Conservation (phyloP, 2,888 invertebrate species). For the Orthosia cruda region DNA sequence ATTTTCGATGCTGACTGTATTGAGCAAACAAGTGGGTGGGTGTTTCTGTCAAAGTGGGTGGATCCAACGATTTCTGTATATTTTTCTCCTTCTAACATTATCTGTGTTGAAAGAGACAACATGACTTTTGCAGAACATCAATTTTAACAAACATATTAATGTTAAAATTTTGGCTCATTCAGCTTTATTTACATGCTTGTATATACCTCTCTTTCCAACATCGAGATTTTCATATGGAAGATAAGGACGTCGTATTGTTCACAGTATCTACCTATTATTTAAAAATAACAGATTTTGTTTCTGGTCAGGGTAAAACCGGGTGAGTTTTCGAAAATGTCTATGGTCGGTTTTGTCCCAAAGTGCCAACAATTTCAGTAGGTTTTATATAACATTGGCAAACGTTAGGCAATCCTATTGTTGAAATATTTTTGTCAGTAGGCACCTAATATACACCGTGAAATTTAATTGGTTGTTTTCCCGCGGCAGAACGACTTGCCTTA, state of each 20-base stretch:
- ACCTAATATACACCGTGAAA: neutral
- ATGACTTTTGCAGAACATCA: neutral
- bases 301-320: slow-evolving; percentile 5
- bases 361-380: neutral
- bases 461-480: no score
- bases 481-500: no score
- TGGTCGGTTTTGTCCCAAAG: slow-evolving; percentile 41
- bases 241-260: neutral
- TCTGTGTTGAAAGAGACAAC: slow-evolving; percentile 21
- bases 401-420: slow-evolving; percentile 6
- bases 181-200: neutral
- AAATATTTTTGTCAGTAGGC: neutral
- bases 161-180: neutral
- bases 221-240: neutral
- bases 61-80: neutral
- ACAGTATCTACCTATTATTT: neutral
- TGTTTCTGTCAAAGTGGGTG: slow-evolving; percentile 4
- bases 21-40: neutral
- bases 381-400: neutral
- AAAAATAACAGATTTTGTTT: slow-evolving; percentile 1
- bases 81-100: slow-evolving; percentile 18
- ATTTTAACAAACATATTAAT: neutral
- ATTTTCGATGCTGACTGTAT: slow-evolving; percentile 42
- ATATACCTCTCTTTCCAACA: slow-evolving; percentile 24
- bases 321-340: slow-evolving; percentile 28